Percentiles rank a stretch among this genome's conserved stretches.
Evolutionary conservation across 2,888 invertebrate species (phyloP).

Genomic region (Ethmia dodecea): DNA sequence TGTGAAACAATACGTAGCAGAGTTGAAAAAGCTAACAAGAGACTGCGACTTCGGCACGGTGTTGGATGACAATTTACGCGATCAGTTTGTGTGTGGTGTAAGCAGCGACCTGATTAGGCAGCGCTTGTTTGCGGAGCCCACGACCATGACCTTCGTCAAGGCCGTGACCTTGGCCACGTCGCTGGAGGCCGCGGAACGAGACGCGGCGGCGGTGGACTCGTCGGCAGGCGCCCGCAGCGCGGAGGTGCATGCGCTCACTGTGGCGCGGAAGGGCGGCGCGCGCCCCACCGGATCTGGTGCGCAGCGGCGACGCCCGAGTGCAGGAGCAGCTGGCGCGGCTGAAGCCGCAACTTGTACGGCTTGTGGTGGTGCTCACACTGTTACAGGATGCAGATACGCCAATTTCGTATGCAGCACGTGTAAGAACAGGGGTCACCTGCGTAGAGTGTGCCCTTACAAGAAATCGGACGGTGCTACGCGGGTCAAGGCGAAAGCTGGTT

Average conservation of each 20-base stretch:
- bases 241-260: background rate
- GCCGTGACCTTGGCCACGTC: background rate
- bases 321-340: background rate
- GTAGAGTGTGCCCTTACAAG: background rate
- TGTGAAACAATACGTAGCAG: background rate
- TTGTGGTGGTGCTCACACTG: background rate
- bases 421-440: background rate
- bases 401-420: background rate
- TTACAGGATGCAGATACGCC: background rate
- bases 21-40: background rate
- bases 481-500: background rate
- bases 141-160: background rate
- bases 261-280: background rate
- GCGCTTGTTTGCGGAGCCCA: background rate
- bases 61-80: background rate
- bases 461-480: background rate
- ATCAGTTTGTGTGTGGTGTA: slow-evolving; percentile 3
- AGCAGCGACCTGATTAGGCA: background rate
- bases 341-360: background rate
- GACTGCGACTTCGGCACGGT: background rate
- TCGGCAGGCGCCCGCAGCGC: background rate
- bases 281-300: background rate
- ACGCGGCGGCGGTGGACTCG: slow-evolving; percentile 2
- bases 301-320: background rate
- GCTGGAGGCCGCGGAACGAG: slow-evolving; percentile 1